Evolutionary conservation across 2,888 invertebrate genomes (phyloP), one percentile per base, ranked within the genome.

Genomic region (Sycophila texana): DNA sequence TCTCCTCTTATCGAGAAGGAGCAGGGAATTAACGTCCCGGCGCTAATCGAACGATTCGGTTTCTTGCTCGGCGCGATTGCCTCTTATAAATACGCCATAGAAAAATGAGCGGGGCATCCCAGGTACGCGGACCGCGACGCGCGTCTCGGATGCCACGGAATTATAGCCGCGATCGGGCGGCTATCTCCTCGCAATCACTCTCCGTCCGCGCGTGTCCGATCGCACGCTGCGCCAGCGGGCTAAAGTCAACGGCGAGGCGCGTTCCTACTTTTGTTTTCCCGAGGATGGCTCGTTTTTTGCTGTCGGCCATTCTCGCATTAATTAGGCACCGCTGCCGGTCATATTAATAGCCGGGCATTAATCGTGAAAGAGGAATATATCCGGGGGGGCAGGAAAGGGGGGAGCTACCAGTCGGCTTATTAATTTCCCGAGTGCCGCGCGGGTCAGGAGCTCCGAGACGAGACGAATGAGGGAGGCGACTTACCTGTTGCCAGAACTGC

Each of bases 401-500:
- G 22, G 68, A n/a, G 58, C 13, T 30, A 18, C 14, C 55, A 39
- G 39, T 7, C 39, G 39, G 39, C 39, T 39, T 39, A 39, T 39
- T 39, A 39, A 39, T 39, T 39, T 39, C 30, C 18, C 55, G 57
- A 53, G 57, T 2, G 66, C 49, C 49, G 49, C 18, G 49, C 20
- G 49, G 16, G 14, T 3, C 20, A 5, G 47, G 39, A 7, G 51
- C 51, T 4, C 4, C 7, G 20, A 20, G 20, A 49, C 26, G 20
- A 16, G 10, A 66, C 4, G 66, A 66, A 10, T 18, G 20, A 47
- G 47, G 58, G n/a, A 20, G 16, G n/a, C n/a, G 67, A 84, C 94
- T 94, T 93, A 97, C 97, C 96, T 97, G 97, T 96, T 97, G 97
- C 97, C 97, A 97, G 93, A 97, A 97, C 92, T 97, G 97, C 91